Conservation (phyloP, 2,888 invertebrate genomes). For the Drosophila barbarae region DNA sequence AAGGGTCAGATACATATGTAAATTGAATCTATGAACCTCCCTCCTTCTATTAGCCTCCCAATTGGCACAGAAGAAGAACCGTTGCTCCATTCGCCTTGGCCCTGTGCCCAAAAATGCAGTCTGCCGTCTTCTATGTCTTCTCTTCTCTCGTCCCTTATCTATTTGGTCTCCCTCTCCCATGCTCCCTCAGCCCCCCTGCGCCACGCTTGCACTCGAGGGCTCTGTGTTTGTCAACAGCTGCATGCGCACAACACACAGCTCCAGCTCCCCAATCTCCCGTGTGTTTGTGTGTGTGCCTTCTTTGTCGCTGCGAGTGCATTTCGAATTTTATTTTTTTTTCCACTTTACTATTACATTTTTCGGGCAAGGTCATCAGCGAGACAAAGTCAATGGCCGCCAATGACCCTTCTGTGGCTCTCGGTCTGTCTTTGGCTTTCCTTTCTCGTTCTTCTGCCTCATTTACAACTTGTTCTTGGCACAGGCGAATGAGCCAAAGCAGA, state of each 20-base stretch:
- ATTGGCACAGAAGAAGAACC: conserved; percentile 40
- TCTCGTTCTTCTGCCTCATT: conserved; percentile 55
- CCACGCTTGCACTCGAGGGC: conserved; percentile 8
- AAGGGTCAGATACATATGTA: conserved; percentile 4
- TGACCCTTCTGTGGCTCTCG: conserved; percentile 76
- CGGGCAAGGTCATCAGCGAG: conserved; percentile 80
- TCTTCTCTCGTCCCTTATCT: conserved; percentile 8
- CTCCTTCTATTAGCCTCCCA: not conserved
- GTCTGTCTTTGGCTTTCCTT: conserved; percentile 32
- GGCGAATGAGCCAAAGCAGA: conserved; percentile 21
- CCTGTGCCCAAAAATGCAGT: conserved; percentile 58
- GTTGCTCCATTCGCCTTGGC: conserved; percentile 70
- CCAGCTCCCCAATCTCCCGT: conserved; percentile 41
- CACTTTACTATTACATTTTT: conserved; percentile 75
- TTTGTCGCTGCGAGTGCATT: conserved; percentile 48
- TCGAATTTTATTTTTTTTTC: conserved; percentile 50
- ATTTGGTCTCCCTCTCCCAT: not conserved
- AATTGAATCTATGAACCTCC: not conserved
- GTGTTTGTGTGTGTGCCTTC: conserved; percentile 13
- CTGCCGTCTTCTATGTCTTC: conserved; percentile 7
- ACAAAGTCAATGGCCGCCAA: conserved; percentile 80
- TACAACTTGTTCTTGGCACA: conserved; percentile 72
- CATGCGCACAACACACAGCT: conserved; percentile 39
- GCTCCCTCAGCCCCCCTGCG: not conserved
- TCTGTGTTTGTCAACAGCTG: conserved; percentile 60